These are phyloP conservation scores for Dipodomys ordii DNA, from an alignment of 2,113 vertebrate genomes.

Conservation along the genomic window DNA sequence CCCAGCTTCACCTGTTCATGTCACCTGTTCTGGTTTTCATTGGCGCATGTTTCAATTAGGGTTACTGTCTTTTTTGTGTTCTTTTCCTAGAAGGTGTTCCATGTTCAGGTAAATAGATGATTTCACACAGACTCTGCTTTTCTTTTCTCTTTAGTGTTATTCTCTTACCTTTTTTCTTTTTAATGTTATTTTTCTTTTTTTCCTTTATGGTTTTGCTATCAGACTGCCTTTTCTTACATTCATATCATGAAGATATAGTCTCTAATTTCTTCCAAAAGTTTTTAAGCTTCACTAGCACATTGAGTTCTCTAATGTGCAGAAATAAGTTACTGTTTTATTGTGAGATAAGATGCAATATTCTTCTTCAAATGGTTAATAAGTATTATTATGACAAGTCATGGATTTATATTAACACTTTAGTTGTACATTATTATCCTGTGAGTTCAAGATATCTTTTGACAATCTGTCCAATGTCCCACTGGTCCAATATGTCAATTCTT, in stretches of 20 bases:
- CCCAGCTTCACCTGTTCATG: neutral
- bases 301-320: neutral
- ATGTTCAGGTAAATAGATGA: neutral
- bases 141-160: neutral
- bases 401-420: no score
- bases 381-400: neutral
- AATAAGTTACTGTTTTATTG: slow-evolving; percentile 3
- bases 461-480: neutral
- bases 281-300: neutral
- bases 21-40: neutral
- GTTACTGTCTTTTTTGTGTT: neutral
- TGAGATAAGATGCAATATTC: neutral
- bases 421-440: neutral
- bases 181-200: neutral
- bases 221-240: neutral
- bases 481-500: neutral
- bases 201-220: neutral
- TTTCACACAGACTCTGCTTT: neutral
- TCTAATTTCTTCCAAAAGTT: neutral
- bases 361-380: neutral
- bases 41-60: neutral
- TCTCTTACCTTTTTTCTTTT: neutral
- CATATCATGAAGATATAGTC: neutral
- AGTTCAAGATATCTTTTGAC: neutral
- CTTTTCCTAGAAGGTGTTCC: neutral